A percentile compares a stretch with the other conserved stretches of the same genome.
Conservation (phyloP, 2,888 invertebrate genomes). For the Agrotis exclamationis region DNA sequence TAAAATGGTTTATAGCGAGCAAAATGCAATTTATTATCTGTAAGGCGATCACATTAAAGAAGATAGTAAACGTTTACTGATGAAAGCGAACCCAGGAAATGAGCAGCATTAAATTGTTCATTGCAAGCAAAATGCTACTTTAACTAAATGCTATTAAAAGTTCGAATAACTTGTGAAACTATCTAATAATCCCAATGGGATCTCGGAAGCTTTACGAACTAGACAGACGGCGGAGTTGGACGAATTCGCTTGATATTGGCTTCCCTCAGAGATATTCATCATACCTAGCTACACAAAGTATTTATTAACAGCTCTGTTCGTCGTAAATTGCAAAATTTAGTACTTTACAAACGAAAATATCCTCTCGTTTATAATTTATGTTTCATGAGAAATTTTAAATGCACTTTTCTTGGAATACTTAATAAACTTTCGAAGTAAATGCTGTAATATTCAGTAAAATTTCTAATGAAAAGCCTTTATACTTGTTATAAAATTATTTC, state of each 20-base stretch:
- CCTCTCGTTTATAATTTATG: not conserved
- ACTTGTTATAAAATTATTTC: constrained; percentile 12
- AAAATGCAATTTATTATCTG: not conserved
- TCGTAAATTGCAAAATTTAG: constrained; percentile 1
- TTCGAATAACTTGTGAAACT: constrained; percentile 21
- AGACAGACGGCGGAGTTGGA: constrained; percentile 10
- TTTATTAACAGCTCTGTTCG: not conserved
- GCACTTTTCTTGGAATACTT: not conserved
- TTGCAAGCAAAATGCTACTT: not conserved
- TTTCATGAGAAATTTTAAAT: constrained; percentile 5
- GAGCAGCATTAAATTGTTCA: not conserved
- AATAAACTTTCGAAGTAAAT: not conserved
- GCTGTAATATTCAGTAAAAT: not conserved
- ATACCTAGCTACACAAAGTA: not conserved
- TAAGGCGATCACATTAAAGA: not conserved
- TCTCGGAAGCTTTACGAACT: constrained; percentile 25
- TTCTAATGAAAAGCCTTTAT: not conserved
- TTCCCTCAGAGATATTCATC: constrained; percentile 13
- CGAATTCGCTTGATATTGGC: constrained; percentile 22
- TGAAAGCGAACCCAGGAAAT: constrained; percentile 3
- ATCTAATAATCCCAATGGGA: constrained; percentile 24
- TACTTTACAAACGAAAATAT: not conserved
- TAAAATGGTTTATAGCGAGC: not conserved
- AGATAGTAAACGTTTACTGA: not conserved
- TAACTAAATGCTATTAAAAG: constrained; percentile 1